A percentile compares a stretch with the other conserved stretches of the same genome.
These are phyloP conservation scores for Zele albiditarsus DNA, from an alignment of 2,888 invertebrate genomes.

Conservation along the genomic window DNA sequence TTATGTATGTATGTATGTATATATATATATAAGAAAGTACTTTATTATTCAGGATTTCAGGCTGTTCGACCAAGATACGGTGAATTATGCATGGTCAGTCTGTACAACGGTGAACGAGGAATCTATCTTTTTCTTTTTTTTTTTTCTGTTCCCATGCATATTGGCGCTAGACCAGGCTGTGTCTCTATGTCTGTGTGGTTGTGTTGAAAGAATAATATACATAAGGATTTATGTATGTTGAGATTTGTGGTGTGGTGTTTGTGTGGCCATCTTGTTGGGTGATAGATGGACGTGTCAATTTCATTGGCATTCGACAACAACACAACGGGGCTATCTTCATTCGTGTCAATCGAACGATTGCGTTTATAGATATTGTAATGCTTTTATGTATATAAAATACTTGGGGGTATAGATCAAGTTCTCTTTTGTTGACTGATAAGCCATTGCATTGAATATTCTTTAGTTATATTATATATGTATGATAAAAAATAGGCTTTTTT, in stretches of 20 bases:
- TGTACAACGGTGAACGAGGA: conserved; percentile 46
- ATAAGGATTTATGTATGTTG: conserved; percentile 18
- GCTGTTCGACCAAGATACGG: conserved; percentile 64
- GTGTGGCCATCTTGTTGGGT: conserved; percentile 45
- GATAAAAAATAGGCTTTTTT: neutral
- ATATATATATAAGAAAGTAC: conserved; percentile 41
- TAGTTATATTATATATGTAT: neutral
- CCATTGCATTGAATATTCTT: neutral
- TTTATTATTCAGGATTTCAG: conserved; percentile 67
- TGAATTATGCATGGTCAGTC: conserved; percentile 68
- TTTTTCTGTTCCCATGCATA: conserved; percentile 63
- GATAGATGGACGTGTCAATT: conserved; percentile 68
- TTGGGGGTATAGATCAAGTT: conserved; percentile 4
- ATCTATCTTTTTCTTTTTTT: conserved; percentile 34
- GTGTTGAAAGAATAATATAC: conserved; percentile 6
- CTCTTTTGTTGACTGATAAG: conserved; percentile 8
- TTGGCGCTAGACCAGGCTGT: conserved; percentile 3
- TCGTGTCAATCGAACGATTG: conserved; percentile 48
- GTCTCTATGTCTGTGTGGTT: conserved; percentile 13
- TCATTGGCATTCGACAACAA: conserved; percentile 60
- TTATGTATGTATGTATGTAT: neutral
- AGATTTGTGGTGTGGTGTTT: neutral
- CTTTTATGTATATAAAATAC: conserved; percentile 12
- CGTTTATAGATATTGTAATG: conserved; percentile 41
- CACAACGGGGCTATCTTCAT: conserved; percentile 59